Evolutionary conservation across 1,140 invertebrate genomes (phyloP), one percentile per base, ranked within the genome.

Genomic region (Hirudo medicinalis): DNA sequence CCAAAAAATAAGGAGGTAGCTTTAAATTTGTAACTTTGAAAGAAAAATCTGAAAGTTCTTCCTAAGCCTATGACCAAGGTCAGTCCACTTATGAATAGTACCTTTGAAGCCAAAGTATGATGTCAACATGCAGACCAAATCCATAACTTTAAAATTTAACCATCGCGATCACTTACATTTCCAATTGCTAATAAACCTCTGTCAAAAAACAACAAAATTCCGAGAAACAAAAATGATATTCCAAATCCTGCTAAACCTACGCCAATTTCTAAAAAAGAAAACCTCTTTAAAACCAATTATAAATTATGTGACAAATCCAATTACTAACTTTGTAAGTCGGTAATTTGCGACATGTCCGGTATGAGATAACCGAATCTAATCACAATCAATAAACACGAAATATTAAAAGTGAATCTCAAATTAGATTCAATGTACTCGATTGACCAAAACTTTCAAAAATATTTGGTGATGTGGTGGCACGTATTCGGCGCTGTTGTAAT

Each of bases 121-220:
- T 27, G n/a, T 71, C n/a, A 54, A 22, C 25, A 72, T 19, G 9
- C n/a, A 3, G 25, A n/a, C 8, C 13, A 8, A 36, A 72, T 27
- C 40, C 11, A 22, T 40, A 13, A 49, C 22, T 22, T 72, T 25
- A 22, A 36, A 22, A 73, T 27, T 67, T n/a, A 73, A 63, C 25
- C 8, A 22, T 70, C 22, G 66, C 32, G 43, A 25, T 70, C 60
- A 83, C 88, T 89, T 87, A 94, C 94, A 88, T 99, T 99, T 81
- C 96, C 96, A 79, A 99, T 94, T 17, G 96, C 96, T 67, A 99
- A 84, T 74, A 99, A 86, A 74, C 94, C 96, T 84, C 94, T 97
- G 82, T 99, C 96, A 85, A 99, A 98, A 22, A 99, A 84, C 63
- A 99, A 83, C 54, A 99, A 77, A 68, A 98, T 87, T 71, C 97